These are phyloP conservation scores for Hydrozoanthus tunicans DNA, from an alignment of 64 coral and sea anemone species.

Conservation along the genomic window DNA sequence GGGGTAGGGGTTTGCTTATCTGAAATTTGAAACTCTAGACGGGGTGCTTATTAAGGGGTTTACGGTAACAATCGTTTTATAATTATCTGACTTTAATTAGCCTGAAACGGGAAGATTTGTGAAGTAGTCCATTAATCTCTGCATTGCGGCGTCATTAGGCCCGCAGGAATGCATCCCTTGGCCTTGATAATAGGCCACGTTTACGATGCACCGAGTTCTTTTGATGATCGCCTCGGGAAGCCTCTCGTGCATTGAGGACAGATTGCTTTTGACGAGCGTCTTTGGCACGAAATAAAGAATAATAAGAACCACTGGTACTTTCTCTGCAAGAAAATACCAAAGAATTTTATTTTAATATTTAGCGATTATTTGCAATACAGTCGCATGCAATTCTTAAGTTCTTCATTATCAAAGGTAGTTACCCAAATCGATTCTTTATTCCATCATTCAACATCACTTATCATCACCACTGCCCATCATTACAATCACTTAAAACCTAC, in stretches of 20 bases:
- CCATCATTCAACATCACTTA: not conserved
- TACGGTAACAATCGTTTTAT: no score
- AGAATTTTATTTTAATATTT: no score
- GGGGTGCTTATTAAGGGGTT: no score
- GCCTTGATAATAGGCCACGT: constrained; percentile 38
- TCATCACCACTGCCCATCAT: not conserved
- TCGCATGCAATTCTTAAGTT: no score
- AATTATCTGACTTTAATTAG: no score
- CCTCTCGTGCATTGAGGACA: constrained; percentile 29
- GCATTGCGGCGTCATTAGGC: constrained; percentile 46
- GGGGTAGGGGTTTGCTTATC: no score
- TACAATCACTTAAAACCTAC: not conserved
- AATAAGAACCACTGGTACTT: constrained; percentile 37
- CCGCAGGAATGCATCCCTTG: not conserved
- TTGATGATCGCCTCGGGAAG: constrained; percentile 8
- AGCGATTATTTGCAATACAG: no score
- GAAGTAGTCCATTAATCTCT: constrained; percentile 34
- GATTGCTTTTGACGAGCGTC: constrained; percentile 46
- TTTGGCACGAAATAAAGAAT: constrained; percentile 47
- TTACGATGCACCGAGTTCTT: constrained; percentile 26
- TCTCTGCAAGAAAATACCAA: constrained; percentile 24
- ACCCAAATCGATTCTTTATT: no score
- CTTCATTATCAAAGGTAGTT: no score
- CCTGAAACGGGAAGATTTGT: not conserved
- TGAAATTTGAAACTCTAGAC: no score